Percentiles rank a stretch among this genome's conserved stretches.
Evolutionary conservation across 2,113 vertebrate genomes (phyloP).

Genomic region (Astatoreochromis straeleni): DNA sequence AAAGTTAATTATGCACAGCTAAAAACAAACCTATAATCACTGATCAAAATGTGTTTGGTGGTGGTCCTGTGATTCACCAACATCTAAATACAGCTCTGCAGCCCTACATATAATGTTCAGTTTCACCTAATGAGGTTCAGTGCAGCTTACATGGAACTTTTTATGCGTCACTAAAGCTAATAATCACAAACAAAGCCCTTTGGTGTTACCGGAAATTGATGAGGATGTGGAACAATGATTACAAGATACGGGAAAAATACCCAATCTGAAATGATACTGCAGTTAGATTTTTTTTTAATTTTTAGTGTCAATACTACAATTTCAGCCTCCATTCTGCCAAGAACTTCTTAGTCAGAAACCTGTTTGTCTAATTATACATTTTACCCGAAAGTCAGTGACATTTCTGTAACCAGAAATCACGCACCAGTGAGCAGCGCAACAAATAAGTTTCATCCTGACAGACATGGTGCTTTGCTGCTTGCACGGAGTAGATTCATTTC

Average conservation of each 20-base stretch:
- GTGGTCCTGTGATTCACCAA: slow-evolving; percentile 1
- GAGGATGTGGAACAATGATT: not conserved
- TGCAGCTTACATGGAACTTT: not conserved
- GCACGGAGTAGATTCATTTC: slow-evolving; percentile 34
- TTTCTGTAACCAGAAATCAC: slow-evolving; percentile 20
- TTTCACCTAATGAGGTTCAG: not conserved
- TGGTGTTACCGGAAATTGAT: not conserved
- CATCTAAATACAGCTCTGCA: not conserved
- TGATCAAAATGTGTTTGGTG: not conserved
- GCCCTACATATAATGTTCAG: not conserved
- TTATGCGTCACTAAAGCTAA: not conserved
- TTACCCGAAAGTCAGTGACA: slow-evolving; percentile 6
- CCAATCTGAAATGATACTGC: not conserved
- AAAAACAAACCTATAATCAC: not conserved
- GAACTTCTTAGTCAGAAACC: not conserved
- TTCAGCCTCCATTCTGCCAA: not conserved
- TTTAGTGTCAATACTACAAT: not conserved
- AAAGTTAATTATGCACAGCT: not conserved
- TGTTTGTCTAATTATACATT: slow-evolving; percentile 12
- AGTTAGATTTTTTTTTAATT: not conserved
- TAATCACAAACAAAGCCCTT: not conserved
- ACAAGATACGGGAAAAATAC: not conserved
- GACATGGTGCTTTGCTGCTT: slow-evolving; percentile 5
- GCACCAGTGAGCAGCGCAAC: slow-evolving; percentile 18
- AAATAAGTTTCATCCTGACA: slow-evolving; percentile 32